Evolutionary conservation across 2,113 vertebrate genomes (phyloP), one percentile per base, ranked within the genome.

Genomic region (Rhinoptilus africanus): DNA sequence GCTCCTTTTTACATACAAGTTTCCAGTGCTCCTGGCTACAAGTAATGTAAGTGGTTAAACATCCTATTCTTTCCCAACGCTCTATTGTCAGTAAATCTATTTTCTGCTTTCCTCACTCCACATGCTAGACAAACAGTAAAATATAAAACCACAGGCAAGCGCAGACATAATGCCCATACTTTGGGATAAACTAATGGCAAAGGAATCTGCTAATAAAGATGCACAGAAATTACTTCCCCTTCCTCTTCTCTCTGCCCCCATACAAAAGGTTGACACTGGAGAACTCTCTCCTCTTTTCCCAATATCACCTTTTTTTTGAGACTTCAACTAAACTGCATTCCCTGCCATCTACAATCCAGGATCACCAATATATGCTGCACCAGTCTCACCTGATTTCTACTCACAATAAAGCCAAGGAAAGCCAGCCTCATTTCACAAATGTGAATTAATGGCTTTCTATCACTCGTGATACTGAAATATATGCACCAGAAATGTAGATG

Each of bases 51-150:
- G 64, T 32, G 76, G 45, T 85, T 91, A 92, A 93, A 92, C 60
- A 89, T 39, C 53, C 79, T 56, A 72, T 75, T 96, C 88, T 96
- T 96, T 93, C 93, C 88, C 80, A 92, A 77, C 1, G 0, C 39
- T 54, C 78, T 56, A 84, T 67, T 97, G 92, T 92, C 93, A 93
- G 82, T 84, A 94, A 77, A 95, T 84, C 83, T 95, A 17, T 93
- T 95, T 95, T 71, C 75, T 1, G 19, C 90, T 94, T 93, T 93
- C 51, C 64, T 90, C 92, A 47, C 68, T 81, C 92, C 43, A n/a
- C 85, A 92, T 34, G 56, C 56, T 75, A 84, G 92, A 86, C 76
- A 91, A 96, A 88, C 79, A 89, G 62, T 43, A 96, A 92, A 87
- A 93, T 43, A 66, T 8, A 71, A 93, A 88, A 47, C 54, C 75